Conservation (phyloP, 2,113 vertebrate genomes). For the Mustela nigripes region DNA sequence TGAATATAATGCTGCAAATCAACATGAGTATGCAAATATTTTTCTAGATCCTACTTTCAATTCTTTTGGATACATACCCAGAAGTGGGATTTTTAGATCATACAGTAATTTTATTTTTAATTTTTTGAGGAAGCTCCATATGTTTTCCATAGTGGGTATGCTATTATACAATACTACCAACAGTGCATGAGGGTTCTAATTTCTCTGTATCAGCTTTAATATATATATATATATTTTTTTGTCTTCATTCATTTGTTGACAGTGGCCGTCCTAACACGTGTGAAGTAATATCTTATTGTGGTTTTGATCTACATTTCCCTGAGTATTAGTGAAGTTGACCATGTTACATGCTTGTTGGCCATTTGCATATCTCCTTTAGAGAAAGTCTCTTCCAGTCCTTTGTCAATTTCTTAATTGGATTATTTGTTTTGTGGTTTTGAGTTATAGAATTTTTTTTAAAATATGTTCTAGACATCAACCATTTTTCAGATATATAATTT, state of each 20-base stretch:
- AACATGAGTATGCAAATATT: background rate
- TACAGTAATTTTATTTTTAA: background rate
- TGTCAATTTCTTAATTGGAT: background rate
- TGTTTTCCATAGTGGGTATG: background rate
- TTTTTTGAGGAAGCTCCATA: background rate
- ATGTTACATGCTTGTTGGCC: background rate
- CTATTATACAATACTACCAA: background rate
- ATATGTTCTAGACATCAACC: background rate
- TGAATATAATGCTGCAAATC: background rate
- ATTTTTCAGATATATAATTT: background rate
- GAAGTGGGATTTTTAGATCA: background rate
- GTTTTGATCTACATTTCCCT: conserved; percentile 12
- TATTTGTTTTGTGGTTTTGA: background rate
- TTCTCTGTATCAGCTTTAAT: background rate
- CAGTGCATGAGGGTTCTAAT: background rate
- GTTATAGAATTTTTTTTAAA: background rate
- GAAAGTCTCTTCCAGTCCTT: background rate
- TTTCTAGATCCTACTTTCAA: background rate
- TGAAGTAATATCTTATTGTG: background rate
- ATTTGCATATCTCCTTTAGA: background rate
- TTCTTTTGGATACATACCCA: background rate
- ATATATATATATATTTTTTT: background rate
- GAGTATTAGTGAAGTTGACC: background rate
- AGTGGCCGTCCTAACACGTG: background rate
- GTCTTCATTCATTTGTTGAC: background rate